phyloP scores from a whole-genome alignment of 2,888 invertebrate genomes.

The Stratiomys singularior region DNA sequence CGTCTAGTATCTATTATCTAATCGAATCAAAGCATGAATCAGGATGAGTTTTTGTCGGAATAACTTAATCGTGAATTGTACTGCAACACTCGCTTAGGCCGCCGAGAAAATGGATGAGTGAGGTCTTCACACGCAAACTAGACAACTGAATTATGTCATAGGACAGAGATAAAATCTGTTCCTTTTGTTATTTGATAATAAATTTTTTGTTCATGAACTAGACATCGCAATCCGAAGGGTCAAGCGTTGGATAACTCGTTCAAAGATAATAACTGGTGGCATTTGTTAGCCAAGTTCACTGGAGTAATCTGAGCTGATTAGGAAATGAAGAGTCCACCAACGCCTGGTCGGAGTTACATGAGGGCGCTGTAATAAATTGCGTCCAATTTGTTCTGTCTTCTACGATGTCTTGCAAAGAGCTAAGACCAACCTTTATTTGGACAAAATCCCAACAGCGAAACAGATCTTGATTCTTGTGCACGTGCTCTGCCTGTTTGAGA shows the following conservation, averaged over 20 bases:
- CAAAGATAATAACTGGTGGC: background rate
- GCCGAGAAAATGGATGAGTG: background rate
- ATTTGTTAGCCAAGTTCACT: constrained; percentile 7
- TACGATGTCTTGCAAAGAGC: no score
- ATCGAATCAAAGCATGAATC: background rate
- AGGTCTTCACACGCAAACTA: background rate
- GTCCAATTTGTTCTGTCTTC: no score
- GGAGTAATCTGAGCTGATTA: background rate
- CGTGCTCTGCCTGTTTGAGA: no score
- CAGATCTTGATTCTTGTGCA: no score
- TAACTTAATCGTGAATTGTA: background rate
- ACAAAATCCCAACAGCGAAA: no score
- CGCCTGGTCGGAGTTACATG: background rate
- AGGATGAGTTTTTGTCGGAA: background rate
- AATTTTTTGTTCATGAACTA: constrained; percentile 19
- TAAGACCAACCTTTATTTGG: no score
- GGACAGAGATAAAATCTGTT: background rate
- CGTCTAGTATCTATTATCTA: background rate
- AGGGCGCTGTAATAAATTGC: no score
- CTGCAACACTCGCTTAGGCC: no score
- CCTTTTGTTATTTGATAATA: background rate
- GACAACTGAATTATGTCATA: background rate
- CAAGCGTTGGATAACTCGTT: background rate
- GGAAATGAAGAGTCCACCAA: background rate
- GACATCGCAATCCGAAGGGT: constrained; percentile 9